Evolutionary conservation across 2,113 vertebrate genomes (phyloP).

Genomic region (Dicaeum eximium): DNA sequence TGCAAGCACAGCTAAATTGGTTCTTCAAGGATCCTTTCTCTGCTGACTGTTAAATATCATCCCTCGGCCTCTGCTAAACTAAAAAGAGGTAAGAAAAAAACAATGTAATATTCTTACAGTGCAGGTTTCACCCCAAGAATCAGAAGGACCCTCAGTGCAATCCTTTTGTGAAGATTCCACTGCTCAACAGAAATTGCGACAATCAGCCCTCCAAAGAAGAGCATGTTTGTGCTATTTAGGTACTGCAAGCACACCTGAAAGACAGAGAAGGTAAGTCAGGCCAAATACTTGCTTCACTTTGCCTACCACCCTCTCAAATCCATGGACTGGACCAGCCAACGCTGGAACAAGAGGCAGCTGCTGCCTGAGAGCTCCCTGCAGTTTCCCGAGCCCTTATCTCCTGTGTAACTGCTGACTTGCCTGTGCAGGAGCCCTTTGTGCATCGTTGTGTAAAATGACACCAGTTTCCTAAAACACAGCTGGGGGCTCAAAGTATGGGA

Average conservation of each 20-base stretch:
- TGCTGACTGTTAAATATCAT: neutral
- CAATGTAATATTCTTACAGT: conserved; percentile 75
- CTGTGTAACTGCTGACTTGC: neutral
- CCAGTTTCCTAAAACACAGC: neutral
- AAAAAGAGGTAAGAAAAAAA: neutral
- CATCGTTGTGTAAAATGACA: neutral
- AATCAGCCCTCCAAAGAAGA: conserved; percentile 91
- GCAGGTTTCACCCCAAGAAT: conserved; percentile 87
- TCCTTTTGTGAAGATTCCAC: conserved; percentile 95
- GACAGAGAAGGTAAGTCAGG: neutral
- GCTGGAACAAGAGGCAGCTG: neutral
- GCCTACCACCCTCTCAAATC: neutral
- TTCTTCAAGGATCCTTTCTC: neutral
- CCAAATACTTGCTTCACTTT: neutral
- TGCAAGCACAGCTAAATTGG: neutral
- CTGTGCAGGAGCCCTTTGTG: neutral
- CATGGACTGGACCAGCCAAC: neutral
- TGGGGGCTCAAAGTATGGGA: neutral
- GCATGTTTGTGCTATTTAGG: conserved; percentile 92
- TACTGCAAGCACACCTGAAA: conserved; percentile 93
- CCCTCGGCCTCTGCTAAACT: neutral
- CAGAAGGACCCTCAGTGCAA: conserved; percentile 87
- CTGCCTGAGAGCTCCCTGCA: neutral
- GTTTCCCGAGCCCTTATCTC: neutral
- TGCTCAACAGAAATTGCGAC: conserved; percentile 91